These are phyloP conservation scores for Actinemys pallida DNA, from an alignment of 2,113 vertebrate genomes.

Conservation along the genomic window DNA sequence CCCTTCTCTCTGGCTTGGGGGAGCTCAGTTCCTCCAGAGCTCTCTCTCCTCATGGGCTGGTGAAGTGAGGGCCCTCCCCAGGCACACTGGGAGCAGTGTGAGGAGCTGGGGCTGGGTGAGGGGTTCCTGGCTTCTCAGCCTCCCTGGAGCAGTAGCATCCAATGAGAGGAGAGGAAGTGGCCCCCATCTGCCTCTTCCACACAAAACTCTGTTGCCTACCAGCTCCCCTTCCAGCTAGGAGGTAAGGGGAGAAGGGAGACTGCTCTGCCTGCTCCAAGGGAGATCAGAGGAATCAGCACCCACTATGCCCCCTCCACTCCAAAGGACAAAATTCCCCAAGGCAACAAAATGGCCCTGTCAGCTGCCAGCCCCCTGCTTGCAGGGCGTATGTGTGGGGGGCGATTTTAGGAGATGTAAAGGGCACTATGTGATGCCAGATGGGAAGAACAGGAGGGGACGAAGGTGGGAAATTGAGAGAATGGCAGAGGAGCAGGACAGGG, in stretches of 20 bases:
- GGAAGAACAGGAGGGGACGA: background rate
- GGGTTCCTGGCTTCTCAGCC: background rate
- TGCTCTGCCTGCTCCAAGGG: accelerated
- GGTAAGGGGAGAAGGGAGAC: background rate
- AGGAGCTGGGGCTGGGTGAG: too few species aligned
- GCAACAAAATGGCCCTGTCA: background rate
- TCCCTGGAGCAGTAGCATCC: background rate
- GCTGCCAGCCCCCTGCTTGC: background rate
- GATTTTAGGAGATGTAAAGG: background rate
- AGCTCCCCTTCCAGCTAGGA: background rate
- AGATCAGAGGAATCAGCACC: background rate
- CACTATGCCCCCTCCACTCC: background rate
- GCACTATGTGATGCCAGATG: background rate
- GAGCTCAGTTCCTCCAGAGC: background rate
- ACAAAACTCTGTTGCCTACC: background rate
- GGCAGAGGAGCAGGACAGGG: background rate
- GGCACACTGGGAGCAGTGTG: background rate
- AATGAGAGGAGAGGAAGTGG: background rate
- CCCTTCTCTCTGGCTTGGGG: background rate
- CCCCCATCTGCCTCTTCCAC: background rate
- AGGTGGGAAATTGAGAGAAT: background rate
- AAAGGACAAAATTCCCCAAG: background rate
- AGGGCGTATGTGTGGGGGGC: background rate
- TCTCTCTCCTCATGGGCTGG: background rate
- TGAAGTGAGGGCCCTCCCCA: background rate